These are phyloP conservation scores for Sturnus vulgaris DNA, from an alignment of 2,113 vertebrate species.

Conservation along the genomic window DNA sequence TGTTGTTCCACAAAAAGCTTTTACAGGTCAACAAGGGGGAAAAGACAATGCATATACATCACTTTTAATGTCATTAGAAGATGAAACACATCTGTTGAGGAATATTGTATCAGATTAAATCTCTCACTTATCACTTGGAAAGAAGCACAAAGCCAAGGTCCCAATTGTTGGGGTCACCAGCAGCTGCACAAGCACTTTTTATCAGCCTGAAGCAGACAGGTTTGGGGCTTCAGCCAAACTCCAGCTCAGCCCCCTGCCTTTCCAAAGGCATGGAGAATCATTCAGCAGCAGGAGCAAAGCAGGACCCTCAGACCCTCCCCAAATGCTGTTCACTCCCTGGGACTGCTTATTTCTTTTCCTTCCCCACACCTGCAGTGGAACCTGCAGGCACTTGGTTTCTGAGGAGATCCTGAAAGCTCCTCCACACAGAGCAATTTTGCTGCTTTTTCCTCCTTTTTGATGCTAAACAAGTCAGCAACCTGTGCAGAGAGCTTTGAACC, in stretches of 20 bases:
- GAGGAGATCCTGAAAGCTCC: neutral
- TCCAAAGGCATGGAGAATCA: neutral
- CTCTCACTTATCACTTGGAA: neutral
- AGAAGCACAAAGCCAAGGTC: neutral
- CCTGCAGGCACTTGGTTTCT: neutral
- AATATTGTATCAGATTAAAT: conserved; percentile 9
- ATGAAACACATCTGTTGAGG: neutral
- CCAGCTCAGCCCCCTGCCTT: neutral
- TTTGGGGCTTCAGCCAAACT: neutral
- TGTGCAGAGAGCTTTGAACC: neutral
- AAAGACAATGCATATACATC: neutral
- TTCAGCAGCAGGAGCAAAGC: neutral
- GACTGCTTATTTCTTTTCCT: neutral
- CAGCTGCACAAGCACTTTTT: neutral
- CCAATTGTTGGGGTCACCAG: neutral
- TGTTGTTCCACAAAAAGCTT: neutral
- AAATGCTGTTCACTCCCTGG: neutral
- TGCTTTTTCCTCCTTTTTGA: neutral
- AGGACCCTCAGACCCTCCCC: neutral
- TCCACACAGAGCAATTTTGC: neutral
- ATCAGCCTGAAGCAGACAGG: neutral
- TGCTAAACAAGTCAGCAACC: neutral
- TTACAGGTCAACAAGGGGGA: neutral
- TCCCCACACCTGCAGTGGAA: neutral
- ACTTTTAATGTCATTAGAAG: conserved; percentile 12